These are phyloP conservation scores for Stenichneumon culpator DNA, from an alignment of 2,888 invertebrate genomes.

Conservation along the genomic window DNA sequence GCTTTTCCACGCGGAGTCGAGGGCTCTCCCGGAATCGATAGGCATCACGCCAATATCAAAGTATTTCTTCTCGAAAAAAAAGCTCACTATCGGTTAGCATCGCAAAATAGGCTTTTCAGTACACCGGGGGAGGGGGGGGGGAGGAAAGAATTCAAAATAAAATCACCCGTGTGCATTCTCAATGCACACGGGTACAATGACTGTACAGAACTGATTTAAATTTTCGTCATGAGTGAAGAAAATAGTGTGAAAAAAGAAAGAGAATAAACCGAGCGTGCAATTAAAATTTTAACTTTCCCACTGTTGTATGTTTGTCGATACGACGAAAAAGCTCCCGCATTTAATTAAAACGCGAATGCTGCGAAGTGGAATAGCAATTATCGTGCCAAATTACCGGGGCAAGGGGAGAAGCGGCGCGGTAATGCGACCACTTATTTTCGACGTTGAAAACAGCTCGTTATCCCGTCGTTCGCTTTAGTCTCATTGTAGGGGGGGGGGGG, in stretches of 20 bases:
- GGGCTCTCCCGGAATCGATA: conserved; percentile 22
- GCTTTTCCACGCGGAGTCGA: conserved; percentile 10
- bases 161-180: not conserved
- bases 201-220: not conserved
- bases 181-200: not conserved
- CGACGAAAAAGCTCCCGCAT: conserved; percentile 15
- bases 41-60: conserved; percentile 22
- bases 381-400: conserved; percentile 52
- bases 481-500: conserved; percentile 20
- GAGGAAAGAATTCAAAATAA: not conserved
- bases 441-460: conserved; percentile 55
- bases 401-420: not conserved
- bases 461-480: conserved; percentile 48
- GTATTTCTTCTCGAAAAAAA: not conserved
- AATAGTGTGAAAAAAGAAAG: not conserved
- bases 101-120: not conserved
- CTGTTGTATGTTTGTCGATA: conserved; percentile 27
- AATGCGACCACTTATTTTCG: conserved; percentile 52
- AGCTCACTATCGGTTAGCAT: not conserved
- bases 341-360: conserved; percentile 24
- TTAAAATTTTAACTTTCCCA: not conserved
- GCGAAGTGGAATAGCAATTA: conserved; percentile 42
- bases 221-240: not conserved
- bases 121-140: not conserved
- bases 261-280: not conserved